Conservation (phyloP, 2,888 invertebrate genomes). For the Andrena marginata region DNA sequence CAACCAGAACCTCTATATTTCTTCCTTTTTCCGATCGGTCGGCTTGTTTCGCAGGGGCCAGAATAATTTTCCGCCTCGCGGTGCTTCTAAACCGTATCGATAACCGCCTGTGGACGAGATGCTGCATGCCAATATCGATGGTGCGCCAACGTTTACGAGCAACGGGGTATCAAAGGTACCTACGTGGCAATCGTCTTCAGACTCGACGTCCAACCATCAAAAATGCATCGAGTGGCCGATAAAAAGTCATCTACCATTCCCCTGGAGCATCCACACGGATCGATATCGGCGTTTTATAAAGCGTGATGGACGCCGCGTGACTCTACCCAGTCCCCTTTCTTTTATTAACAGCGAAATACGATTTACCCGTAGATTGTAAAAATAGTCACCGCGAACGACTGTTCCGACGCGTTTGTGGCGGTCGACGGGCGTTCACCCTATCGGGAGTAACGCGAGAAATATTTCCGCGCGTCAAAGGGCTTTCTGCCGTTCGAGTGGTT, state of each 20-base stretch:
- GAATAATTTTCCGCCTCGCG: slow-evolving; percentile 21
- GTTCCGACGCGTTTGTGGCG: neutral
- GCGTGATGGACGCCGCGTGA: neutral
- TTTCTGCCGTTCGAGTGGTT: slow-evolving; percentile 46
- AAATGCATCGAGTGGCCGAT: slow-evolving; percentile 4
- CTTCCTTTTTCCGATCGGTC: slow-evolving; percentile 21
- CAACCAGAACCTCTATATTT: neutral
- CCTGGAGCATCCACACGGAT: no score
- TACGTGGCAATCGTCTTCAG: slow-evolving; percentile 14
- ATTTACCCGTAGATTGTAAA: neutral
- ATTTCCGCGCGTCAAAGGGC: slow-evolving; percentile 57
- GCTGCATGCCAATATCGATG: slow-evolving; percentile 18
- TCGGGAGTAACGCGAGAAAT: slow-evolving; percentile 55
- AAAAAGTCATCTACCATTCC: neutral
- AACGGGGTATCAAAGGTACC: slow-evolving; percentile 25
- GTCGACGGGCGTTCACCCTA: slow-evolving; percentile 41
- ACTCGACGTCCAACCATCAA: slow-evolving; percentile 1
- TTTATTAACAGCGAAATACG: slow-evolving; percentile 23
- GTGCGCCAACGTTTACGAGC: slow-evolving; percentile 6
- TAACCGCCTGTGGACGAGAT: slow-evolving; percentile 21
- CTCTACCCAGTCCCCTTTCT: neutral
- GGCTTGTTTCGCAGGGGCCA: slow-evolving; percentile 34
- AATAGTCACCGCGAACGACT: neutral
- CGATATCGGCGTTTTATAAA: neutral
- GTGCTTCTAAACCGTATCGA: slow-evolving; percentile 35